Evolutionary conservation across 2,797 vertebrate genomes (phyloP).

Genomic region (Dicrostonyx torquatus): DNA sequence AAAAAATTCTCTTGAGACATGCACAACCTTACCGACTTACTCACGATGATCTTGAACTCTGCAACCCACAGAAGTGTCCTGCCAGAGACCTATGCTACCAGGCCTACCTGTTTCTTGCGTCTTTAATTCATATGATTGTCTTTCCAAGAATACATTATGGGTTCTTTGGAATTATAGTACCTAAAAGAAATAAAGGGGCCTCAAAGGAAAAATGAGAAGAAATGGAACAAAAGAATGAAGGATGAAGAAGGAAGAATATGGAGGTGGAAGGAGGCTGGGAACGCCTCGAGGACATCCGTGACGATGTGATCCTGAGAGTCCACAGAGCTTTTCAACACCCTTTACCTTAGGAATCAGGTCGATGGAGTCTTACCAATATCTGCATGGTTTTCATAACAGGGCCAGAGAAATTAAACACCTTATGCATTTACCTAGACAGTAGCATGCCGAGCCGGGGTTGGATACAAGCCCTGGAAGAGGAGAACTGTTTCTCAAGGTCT

Average conservation of each 20-base stretch:
- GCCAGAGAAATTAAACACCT: background rate
- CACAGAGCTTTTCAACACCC: background rate
- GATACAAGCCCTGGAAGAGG: background rate
- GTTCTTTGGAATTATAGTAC: background rate
- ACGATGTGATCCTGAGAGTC: background rate
- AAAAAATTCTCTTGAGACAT: background rate
- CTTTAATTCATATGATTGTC: background rate
- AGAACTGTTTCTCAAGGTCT: background rate
- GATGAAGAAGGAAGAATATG: background rate
- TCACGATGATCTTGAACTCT: background rate
- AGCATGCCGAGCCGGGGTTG: background rate
- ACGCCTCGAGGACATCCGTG: fast-evolving
- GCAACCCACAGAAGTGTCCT: background rate
- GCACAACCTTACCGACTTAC: background rate
- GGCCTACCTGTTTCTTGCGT: too few species aligned
- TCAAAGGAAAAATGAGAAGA: background rate
- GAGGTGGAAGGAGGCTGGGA: background rate
- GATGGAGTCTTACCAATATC: background rate
- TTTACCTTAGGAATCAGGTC: too few species aligned
- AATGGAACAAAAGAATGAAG: background rate
- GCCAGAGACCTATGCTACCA: background rate
- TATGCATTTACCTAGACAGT: background rate
- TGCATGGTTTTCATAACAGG: background rate
- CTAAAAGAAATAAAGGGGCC: background rate
- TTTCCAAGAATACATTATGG: background rate